Conservation (phyloP, 64 coral and sea anemone species). For the Actinia tenebrosa region DNA sequence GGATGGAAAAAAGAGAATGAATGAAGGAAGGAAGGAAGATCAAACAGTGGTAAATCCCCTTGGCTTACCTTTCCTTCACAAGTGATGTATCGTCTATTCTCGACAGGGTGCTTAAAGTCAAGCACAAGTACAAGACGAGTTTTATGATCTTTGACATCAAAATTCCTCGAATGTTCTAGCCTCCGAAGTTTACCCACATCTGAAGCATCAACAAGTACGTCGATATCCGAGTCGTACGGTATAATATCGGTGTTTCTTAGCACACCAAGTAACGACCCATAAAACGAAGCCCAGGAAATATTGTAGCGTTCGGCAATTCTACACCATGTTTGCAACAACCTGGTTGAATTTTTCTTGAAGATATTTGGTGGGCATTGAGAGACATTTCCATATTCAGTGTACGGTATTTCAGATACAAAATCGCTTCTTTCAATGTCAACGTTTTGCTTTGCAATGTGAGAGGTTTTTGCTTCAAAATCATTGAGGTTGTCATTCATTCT, state of each 20-base stretch:
- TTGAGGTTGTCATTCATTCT: not conserved
- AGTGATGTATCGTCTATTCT: conserved; percentile 22
- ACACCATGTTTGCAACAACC: conserved; percentile 41
- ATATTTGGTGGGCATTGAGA: conserved; percentile 45
- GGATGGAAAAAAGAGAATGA: not conserved
- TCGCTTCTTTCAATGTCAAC: no score
- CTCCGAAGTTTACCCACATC: conserved; percentile 21
- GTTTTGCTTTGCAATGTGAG: not conserved
- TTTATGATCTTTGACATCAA: conserved; percentile 28
- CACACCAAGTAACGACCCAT: conserved; percentile 44
- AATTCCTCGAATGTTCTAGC: conserved; percentile 35
- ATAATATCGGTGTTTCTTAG: conserved; percentile 56
- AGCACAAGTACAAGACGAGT: conserved; percentile 52
- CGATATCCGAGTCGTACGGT: conserved; percentile 71
- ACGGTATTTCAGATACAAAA: no score
- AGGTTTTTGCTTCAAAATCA: not conserved
- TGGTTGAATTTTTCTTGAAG: conserved; percentile 13
- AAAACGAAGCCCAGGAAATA: conserved; percentile 48
- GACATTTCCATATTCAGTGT: not conserved
- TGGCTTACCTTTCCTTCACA: conserved; percentile 51
- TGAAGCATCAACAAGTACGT: conserved; percentile 44
- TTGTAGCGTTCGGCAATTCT: conserved; percentile 41
- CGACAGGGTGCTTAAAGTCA: conserved; percentile 36
- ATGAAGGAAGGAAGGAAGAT: no score
- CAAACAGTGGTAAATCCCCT: not conserved